These are phyloP conservation scores for Dryobotodes eremita DNA, from an alignment of 2,888 invertebrate species.

Conservation along the genomic window DNA sequence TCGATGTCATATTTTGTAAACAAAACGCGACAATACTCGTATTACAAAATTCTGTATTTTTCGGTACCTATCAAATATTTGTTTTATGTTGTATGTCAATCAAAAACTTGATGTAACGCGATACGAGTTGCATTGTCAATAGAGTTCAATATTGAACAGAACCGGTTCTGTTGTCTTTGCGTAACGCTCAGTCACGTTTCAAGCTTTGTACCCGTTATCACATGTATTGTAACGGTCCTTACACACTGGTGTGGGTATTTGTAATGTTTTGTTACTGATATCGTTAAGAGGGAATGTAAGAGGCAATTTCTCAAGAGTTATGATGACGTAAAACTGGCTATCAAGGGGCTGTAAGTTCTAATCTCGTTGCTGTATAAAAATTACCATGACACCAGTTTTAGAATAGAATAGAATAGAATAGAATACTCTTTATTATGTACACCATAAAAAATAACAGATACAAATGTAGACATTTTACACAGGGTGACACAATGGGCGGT, in stretches of 20 bases:
- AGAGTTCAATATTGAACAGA: conserved; percentile 34
- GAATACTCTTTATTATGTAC: no score
- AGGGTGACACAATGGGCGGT: no score
- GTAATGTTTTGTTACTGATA: conserved; percentile 26
- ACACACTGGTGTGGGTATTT: conserved; percentile 2
- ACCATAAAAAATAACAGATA: no score
- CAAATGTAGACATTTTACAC: no score
- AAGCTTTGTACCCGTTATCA: conserved; percentile 35
- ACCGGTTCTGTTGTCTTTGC: conserved; percentile 7
- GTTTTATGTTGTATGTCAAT: not conserved
- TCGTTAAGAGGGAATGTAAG: not conserved
- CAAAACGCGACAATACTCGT: not conserved
- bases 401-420: no score
- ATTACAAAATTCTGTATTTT: not conserved
- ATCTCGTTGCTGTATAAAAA: not conserved
- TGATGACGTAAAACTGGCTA: not conserved
- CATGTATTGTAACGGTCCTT: conserved; percentile 33
- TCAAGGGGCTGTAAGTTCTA: not conserved
- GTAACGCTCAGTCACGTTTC: conserved; percentile 47
- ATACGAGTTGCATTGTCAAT: conserved; percentile 1
- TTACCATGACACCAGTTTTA: no score
- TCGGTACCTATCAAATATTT: not conserved
- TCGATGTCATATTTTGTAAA: no score
- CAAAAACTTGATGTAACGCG: not conserved
- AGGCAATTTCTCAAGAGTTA: not conserved